Conservation (phyloP, 2,888 invertebrate species). For the Temnothorax rugatulus region DNA sequence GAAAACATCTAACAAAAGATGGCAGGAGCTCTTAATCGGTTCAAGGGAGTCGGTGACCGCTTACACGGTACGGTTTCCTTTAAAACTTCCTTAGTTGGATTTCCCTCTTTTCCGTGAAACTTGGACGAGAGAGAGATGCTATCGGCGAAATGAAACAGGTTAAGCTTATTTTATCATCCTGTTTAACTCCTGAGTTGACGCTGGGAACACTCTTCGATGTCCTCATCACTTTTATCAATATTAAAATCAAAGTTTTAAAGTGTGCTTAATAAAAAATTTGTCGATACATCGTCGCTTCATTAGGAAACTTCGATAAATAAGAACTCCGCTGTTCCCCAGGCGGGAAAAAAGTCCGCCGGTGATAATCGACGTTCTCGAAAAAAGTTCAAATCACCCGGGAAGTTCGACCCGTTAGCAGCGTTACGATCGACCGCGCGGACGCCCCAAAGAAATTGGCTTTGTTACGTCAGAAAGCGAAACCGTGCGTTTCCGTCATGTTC, state of each 20-base stretch:
- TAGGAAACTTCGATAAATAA: slow-evolving; percentile 19
- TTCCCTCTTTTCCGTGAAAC: background rate
- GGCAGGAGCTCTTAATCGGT: slow-evolving; percentile 34
- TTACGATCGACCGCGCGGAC: slow-evolving; percentile 57
- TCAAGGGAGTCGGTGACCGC: slow-evolving; percentile 18
- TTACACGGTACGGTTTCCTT: slow-evolving; percentile 22
- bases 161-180: slow-evolving; percentile 3
- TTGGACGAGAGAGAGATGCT: background rate
- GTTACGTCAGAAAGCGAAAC: slow-evolving; percentile 71
- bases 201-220: background rate
- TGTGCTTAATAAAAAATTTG: slow-evolving; percentile 4
- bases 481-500: slow-evolving; percentile 62
- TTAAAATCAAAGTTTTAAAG: background rate
- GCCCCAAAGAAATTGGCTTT: slow-evolving; percentile 78
- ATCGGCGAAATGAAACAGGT: slow-evolving; percentile 8
- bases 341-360: slow-evolving; percentile 10
- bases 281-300: slow-evolving; percentile 14
- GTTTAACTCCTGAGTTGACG: background rate
- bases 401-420: slow-evolving; percentile 68
- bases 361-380: slow-evolving; percentile 48
- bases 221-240: background rate
- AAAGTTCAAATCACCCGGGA: slow-evolving; percentile 59
- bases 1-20: slow-evolving; percentile 28
- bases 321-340: background rate
- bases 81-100: slow-evolving; percentile 4